Evolutionary conservation across 1,140 invertebrate species (phyloP), one percentile per base, ranked within the genome.

Genomic region (Saccostrea echinata): DNA sequence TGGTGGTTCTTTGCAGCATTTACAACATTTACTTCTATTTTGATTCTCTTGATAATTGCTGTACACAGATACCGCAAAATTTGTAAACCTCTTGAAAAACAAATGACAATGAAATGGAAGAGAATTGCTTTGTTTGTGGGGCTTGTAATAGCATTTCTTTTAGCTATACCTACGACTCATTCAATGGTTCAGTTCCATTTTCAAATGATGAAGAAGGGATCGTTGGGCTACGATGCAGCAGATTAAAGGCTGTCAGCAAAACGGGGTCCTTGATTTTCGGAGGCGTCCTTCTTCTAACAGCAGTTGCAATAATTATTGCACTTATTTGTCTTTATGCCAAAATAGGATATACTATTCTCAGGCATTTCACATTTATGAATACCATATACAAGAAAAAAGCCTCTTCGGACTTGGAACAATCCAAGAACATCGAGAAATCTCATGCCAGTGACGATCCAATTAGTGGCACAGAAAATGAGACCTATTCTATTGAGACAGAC

Each of bases 111-210:
- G 33, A 30, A 82, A 83, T 83, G 71, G 71, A 83, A 82, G 12
- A 9, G 52, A 3, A 12, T 85, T 51, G 51, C 86, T 13, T 12
- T 89, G 11, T 35, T n/a, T 3, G 12, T 84, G 1, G 68, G 71
- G 21, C 6, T 87, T 18, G 11, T 53, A 0, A 18, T 86, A 6
- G 53, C 86, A 24, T 68, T 80, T 27, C 13, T 82, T 16, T 18
- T 87, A 24, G 51, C 81, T 18, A 30, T 8, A n/a, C 88, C 88
- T n/a, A 82, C 55, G 12, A 8, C 51, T 18, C 27, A 71, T 61
- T 87, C 11, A 87, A 89, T 85, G 88, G 88, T 21, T 80, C 83
- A 30, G 85, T 89, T 52, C 64, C 86, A 21, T 84, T 89, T 33
- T n/a, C 30, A 18, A 87, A 89, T 53, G 24, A 52, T 4, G 76